Percentiles rank a stretch among this genome's conserved stretches.
phyloP scores from a whole-genome alignment of 2,113 vertebrate species.

The Pungitius pungitius region DNA sequence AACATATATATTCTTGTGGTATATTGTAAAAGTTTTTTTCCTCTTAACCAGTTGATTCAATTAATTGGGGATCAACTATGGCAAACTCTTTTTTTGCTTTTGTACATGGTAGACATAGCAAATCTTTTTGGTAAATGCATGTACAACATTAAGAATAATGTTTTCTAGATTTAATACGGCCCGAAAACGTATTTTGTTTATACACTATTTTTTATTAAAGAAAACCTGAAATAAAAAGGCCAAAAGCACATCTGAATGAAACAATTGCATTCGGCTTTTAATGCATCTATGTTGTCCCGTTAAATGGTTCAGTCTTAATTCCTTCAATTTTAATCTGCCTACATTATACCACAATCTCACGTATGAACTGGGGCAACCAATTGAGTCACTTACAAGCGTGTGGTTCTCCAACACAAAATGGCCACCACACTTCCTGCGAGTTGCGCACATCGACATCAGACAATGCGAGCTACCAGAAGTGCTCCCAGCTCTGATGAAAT shows the following conservation, averaged over 20 bases:
- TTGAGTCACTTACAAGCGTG: conserved; percentile 3
- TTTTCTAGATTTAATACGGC: neutral
- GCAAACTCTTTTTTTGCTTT: neutral
- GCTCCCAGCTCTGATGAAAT: conserved; percentile 57
- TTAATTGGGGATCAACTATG: neutral
- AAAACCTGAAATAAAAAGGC: neutral
- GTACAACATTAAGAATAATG: neutral
- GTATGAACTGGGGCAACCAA: conserved; percentile 3
- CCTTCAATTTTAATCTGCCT: neutral
- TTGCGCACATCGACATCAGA: conserved; percentile 36
- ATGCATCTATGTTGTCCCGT: neutral
- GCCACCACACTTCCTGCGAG: conserved; percentile 24
- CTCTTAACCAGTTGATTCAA: neutral
- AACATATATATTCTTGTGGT: neutral
- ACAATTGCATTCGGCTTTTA: neutral
- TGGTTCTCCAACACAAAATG: conserved; percentile 60
- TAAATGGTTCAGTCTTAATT: neutral
- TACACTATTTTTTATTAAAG: neutral
- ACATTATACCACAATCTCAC: neutral
- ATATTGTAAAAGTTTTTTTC: neutral
- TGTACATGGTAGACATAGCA: neutral
- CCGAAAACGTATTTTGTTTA: neutral
- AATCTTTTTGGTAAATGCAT: conserved; percentile 2
- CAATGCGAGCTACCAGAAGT: conserved; percentile 22
- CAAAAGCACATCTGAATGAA: neutral